A percentile compares a stretch with the other conserved stretches of the same genome.
These are phyloP conservation scores for Aix galericulata DNA, from an alignment of 2,113 vertebrate species.

Conservation along the genomic window DNA sequence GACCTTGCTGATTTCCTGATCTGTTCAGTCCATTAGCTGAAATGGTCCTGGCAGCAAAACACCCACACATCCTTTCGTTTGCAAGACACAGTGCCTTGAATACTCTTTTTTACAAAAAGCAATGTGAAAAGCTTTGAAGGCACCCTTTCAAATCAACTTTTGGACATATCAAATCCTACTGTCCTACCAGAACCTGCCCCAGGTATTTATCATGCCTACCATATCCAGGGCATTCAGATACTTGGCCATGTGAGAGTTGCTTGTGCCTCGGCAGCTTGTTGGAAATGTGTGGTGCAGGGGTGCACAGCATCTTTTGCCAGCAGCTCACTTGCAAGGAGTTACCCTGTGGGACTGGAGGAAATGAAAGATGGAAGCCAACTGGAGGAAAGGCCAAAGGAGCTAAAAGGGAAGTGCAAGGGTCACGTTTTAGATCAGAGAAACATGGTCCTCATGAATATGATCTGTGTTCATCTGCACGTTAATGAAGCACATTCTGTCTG, in stretches of 20 bases:
- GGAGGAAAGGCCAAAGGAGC: background rate
- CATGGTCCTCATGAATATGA: background rate
- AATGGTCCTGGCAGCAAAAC: background rate
- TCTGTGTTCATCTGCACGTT: background rate
- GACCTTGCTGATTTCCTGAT: background rate
- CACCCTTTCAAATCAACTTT: background rate
- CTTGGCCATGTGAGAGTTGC: background rate
- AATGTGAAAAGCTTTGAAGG: background rate
- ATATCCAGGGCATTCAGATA: background rate
- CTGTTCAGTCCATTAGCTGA: background rate
- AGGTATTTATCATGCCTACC: background rate
- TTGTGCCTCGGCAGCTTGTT: background rate
- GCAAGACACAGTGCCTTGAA: background rate
- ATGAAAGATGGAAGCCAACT: background rate
- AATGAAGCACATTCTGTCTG: background rate
- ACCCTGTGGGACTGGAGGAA: background rate
- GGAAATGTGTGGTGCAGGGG: background rate
- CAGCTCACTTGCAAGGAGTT: background rate
- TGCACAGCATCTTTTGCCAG: background rate
- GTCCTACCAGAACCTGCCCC: background rate
- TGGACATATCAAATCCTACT: background rate
- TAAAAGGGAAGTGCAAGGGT: background rate
- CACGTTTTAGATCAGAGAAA: background rate
- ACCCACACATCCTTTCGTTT: background rate
- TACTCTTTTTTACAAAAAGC: background rate